These are phyloP conservation scores for Drosophila malerkotliana DNA, from an alignment of 1,140 invertebrate species.

Conservation along the genomic window DNA sequence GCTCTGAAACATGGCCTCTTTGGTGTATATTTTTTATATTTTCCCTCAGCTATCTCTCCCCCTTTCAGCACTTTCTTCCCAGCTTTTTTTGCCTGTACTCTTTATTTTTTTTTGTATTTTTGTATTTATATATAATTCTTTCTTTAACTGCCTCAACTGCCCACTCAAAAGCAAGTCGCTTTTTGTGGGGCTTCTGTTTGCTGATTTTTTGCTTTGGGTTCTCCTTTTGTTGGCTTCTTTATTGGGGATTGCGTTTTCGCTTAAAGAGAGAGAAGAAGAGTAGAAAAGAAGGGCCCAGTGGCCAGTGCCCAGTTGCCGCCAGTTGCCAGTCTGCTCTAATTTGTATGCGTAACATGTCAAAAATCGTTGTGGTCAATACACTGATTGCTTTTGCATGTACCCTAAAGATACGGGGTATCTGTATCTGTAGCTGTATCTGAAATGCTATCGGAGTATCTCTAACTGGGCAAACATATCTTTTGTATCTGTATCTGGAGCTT, in stretches of 20 bases:
- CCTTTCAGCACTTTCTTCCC: conserved; percentile 25
- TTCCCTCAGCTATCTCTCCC: conserved; percentile 19
- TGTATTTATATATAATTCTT: conserved; percentile 41
- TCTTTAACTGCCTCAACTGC: conserved; percentile 44
- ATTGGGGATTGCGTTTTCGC: conserved; percentile 50
- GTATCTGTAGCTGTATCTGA: conserved; percentile 25
- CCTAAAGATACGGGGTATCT: conserved; percentile 4
- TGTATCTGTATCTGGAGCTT: background rate
- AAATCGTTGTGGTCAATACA: conserved; percentile 83
- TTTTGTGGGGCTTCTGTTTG: conserved; percentile 50
- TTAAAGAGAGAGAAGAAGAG: background rate
- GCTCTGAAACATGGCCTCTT: background rate
- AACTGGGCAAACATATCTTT: conserved; percentile 28
- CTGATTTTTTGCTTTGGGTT: conserved; percentile 30
- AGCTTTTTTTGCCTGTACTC: conserved; percentile 25
- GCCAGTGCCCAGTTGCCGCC: conserved; percentile 1
- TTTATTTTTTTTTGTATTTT: conserved; percentile 12
- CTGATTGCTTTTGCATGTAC: conserved; percentile 83
- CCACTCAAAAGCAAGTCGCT: conserved; percentile 13
- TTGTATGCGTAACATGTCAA: conserved; percentile 83
- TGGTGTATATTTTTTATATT: conserved; percentile 15
- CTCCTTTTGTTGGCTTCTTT: conserved; percentile 56
- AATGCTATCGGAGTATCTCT: conserved; percentile 37
- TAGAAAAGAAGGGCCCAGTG: conserved; percentile 8
- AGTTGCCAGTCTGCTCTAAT: conserved; percentile 53